Evolutionary conservation across 2,113 vertebrate genomes (phyloP).

Genomic region (Raja brachyura): DNA sequence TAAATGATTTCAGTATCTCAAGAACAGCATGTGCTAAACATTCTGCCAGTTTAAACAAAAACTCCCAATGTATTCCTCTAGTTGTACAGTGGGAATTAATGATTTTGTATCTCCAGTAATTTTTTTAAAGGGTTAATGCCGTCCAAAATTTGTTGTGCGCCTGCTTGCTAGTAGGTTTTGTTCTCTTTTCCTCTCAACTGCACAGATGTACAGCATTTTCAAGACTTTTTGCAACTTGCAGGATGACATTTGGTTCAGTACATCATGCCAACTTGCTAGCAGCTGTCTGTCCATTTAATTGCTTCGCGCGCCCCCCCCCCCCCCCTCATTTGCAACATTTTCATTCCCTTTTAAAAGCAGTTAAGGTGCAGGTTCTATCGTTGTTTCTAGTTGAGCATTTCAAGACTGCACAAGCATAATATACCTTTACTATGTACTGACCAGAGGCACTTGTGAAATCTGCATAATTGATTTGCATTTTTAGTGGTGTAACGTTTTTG

Average conservation of each 20-base stretch:
- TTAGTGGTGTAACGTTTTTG: neutral
- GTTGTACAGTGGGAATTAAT: too few relatives aligned
- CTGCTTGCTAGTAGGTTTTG: neutral
- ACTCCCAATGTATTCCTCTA: too few relatives aligned
- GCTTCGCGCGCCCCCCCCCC: too few relatives aligned
- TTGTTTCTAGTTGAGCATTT: neutral
- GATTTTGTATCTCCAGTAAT: neutral
- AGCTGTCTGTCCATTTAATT: neutral
- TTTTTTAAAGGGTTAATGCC: neutral
- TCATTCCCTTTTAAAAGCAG: neutral
- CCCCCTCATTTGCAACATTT: neutral
- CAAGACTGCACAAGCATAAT: neutral
- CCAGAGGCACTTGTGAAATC: neutral
- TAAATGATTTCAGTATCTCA: neutral
- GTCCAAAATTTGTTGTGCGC: neutral
- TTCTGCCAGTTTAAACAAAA: neutral
- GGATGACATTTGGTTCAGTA: neutral
- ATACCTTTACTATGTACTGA: neutral
- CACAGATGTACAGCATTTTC: neutral
- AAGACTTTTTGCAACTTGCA: neutral
- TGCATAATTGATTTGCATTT: neutral
- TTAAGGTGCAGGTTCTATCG: neutral
- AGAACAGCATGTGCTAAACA: neutral
- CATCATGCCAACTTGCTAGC: neutral
- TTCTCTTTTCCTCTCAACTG: too few relatives aligned